Evolutionary conservation across 2,888 invertebrate genomes (phyloP), one percentile per base, ranked within the genome.

Genomic region (Bombylius discolor): DNA sequence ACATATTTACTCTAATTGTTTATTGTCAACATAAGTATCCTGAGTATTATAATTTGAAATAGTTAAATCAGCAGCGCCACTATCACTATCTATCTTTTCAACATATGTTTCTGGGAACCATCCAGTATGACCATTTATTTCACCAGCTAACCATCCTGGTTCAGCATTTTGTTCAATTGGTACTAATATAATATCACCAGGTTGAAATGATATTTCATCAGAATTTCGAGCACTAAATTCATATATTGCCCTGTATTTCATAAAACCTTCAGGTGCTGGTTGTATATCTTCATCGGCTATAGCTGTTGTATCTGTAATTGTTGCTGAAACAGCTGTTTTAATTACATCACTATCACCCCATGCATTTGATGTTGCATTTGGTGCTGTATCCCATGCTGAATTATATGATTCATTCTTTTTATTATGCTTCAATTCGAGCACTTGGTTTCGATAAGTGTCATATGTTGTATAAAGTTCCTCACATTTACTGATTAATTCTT

Each of bases 51-150:
- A 64, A 59, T 59, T 62, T 50, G 55, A 51, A n/a, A 55, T 39
- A 36, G 14, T 34, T 33, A 14, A n/a, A 50, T 62, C 57, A 52
- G 62, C 61, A 55, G 59, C 53, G 49, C 53, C 44, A 52, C 50
- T 47, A 45, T 52, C 56, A 11, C 74, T 59, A 48, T 79, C 83
- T 11, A 88, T 75, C 46, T 84, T 84, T 67, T 93, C 92, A 14
- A 92, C 95, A 69, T 97, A 97, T 0, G 93, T 89, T 71, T 95
- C 93, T 0, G 97, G 97, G 76, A 97, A 97, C 94, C 95, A 96
- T 3, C 97, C 97, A 0, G 88, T 87, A 60, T 87, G 85, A 5
- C 94, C 96, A 67, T 89, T 80, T 39, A 93, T 84, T 66, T 89
- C 88, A 0, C 98, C 98, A 62, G 93, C 91, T 65, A 91, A 77